Conservation (phyloP, 2,797 vertebrate species). For the Notoglanidium macrostoma region DNA sequence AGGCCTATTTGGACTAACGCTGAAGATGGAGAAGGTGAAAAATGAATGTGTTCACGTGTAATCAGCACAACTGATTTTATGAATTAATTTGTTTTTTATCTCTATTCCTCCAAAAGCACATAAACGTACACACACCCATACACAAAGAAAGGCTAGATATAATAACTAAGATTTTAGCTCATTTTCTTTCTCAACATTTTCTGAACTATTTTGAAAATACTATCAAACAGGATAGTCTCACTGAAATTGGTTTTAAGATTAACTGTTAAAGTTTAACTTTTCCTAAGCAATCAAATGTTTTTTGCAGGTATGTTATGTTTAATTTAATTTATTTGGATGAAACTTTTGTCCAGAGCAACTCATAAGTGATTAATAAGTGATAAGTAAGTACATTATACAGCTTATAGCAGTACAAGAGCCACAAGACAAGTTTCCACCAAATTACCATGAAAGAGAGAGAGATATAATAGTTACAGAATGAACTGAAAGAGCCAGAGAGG, state of each 20-base stretch:
- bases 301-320: background rate
- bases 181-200: background rate
- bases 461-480: background rate
- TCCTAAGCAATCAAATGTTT: background rate
- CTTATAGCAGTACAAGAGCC: background rate
- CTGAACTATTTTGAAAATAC: background rate
- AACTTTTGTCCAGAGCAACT: background rate
- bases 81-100: background rate
- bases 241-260: background rate
- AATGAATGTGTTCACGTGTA: background rate
- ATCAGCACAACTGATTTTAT: background rate
- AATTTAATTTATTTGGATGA: background rate
- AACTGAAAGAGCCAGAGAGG: background rate
- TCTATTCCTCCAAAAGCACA: background rate
- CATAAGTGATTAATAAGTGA: background rate
- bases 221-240: background rate
- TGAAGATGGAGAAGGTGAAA: background rate
- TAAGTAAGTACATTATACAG: background rate
- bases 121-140: background rate
- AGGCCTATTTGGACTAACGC: background rate
- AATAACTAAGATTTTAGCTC: background rate
- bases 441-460: background rate
- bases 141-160: background rate
- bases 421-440: background rate
- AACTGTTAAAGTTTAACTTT: background rate